A percentile compares a stretch with the other conserved stretches of the same genome.
Evolutionary conservation across 2,888 invertebrate species (phyloP).

Genomic region (Incurvaria masculella): DNA sequence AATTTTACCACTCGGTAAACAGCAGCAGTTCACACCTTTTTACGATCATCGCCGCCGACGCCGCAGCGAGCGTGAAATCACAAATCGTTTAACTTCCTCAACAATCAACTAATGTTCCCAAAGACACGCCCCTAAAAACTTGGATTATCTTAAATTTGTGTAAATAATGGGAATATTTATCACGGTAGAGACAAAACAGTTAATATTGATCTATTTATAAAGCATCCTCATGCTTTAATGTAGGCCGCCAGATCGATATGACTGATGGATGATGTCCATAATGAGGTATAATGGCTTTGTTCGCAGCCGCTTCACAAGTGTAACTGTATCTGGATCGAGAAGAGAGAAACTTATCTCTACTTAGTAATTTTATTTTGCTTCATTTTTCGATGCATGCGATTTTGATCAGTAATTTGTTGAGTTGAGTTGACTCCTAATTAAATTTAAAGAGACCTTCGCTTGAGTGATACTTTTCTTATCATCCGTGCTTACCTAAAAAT

Average conservation of each 20-base stretch:
- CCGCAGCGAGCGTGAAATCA: slow-evolving; percentile 34
- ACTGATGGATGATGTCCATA: slow-evolving; percentile 53
- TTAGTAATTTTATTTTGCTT: no score
- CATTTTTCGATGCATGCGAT: no score
- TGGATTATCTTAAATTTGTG: slow-evolving; percentile 27
- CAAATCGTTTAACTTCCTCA: slow-evolving; percentile 38
- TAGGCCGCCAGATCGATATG: slow-evolving; percentile 41
- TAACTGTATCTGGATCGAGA: not conserved
- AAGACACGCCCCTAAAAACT: slow-evolving; percentile 42
- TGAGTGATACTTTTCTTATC: no score
- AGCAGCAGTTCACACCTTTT: slow-evolving; percentile 35
- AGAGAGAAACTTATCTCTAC: slow-evolving; percentile 32
- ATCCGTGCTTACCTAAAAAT: no score
- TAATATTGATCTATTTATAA: slow-evolving; percentile 56
- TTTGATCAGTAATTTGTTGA: no score
- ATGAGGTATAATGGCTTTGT: slow-evolving; percentile 55
- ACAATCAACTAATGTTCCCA: slow-evolving; percentile 23
- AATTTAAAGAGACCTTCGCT: no score
- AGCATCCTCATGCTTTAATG: slow-evolving; percentile 54
- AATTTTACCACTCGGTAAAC: no score
- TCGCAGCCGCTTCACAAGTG: slow-evolving; percentile 44
- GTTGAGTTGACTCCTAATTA: no score
- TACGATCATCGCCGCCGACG: no score
- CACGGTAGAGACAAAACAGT: slow-evolving; percentile 56
- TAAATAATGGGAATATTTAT: slow-evolving; percentile 46